These are phyloP conservation scores for Rhinoraja longicauda DNA, from an alignment of 2,797 vertebrate genomes.

Conservation along the genomic window DNA sequence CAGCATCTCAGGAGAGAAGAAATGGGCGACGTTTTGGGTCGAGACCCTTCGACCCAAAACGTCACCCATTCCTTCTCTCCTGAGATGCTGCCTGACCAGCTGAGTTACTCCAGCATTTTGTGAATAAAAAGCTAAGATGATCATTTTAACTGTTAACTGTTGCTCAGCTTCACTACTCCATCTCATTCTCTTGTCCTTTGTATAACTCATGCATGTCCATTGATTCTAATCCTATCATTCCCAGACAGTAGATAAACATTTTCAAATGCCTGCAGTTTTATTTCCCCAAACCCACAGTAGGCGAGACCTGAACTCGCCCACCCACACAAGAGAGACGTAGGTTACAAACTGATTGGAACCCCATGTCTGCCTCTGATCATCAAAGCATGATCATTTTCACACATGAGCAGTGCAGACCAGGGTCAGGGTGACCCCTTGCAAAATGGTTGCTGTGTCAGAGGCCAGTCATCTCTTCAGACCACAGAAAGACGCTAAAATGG, in stretches of 20 bases:
- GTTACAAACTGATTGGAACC: not conserved
- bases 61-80: no score
- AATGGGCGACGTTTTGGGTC: no score
- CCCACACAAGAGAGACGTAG: not conserved
- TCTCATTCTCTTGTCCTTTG: not conserved
- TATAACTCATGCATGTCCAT: not conserved
- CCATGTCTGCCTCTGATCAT: not conserved
- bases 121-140: not conserved
- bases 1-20: no score
- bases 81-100: no score
- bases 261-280: not conserved
- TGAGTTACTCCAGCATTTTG: no score
- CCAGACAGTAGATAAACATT: constrained; percentile 2
- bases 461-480: not conserved
- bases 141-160: not conserved
- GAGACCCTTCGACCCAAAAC: no score
- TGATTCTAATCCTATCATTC: not conserved
- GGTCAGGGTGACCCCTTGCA: not conserved
- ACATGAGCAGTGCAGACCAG: not conserved
- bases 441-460: not conserved
- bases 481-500: not conserved
- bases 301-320: not conserved
- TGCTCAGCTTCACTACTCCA: not conserved
- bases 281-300: not conserved
- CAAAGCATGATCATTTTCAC: not conserved